Evolutionary conservation across 2,113 vertebrate species (phyloP).

Genomic region (Muntiacus reevesi): DNA sequence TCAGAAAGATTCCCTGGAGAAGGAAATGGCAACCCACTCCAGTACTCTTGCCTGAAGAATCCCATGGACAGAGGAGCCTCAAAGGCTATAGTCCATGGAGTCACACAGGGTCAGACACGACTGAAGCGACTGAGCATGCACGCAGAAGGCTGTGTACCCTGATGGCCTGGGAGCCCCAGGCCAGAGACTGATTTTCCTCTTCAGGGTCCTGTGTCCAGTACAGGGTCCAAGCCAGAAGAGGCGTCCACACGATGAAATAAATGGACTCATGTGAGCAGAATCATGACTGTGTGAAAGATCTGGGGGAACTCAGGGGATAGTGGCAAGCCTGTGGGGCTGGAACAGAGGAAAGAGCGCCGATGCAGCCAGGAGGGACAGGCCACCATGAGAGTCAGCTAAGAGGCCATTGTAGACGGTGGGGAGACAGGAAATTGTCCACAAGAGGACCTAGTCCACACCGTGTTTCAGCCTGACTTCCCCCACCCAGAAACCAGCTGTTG

Average conservation of each 20-base stretch:
- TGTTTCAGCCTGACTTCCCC: neutral
- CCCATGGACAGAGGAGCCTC: neutral
- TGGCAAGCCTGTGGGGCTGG: neutral
- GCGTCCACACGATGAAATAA: neutral
- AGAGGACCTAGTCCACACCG: neutral
- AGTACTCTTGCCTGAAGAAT: neutral
- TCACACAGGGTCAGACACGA: neutral
- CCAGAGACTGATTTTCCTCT: neutral
- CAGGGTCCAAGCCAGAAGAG: neutral
- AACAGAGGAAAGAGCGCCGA: neutral
- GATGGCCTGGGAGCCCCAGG: neutral
- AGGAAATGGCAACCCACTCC: neutral
- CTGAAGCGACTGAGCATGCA: accelerated
- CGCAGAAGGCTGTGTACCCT: neutral
- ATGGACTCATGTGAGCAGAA: neutral
- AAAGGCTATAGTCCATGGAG: neutral
- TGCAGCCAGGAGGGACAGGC: neutral
- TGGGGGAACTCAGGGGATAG: neutral
- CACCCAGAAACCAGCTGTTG: neutral
- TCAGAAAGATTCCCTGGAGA: neutral
- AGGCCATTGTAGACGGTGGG: neutral
- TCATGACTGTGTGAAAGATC: neutral
- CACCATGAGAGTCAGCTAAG: neutral
- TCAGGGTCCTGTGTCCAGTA: neutral
- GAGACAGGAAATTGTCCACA: neutral